Conservation (phyloP, 2,113 vertebrate genomes). For the Andinoacara biseriatus region DNA sequence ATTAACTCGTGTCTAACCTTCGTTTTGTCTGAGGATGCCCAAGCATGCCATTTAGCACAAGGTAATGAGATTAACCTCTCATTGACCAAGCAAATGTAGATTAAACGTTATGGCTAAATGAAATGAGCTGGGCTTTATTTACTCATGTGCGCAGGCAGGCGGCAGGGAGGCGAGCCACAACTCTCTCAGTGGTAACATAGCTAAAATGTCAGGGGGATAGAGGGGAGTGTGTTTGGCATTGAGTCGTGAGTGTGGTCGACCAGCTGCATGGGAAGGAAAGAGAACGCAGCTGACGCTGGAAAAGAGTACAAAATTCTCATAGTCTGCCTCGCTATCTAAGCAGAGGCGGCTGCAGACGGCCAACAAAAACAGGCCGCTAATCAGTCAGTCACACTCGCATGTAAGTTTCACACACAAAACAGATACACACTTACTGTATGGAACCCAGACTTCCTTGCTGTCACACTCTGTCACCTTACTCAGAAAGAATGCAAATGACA, state of each 20-base stretch:
- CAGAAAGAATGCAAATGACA: slow-evolving; percentile 29
- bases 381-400: slow-evolving; percentile 59
- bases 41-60: slow-evolving; percentile 67
- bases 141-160: slow-evolving; percentile 52
- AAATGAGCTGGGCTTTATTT: slow-evolving; percentile 71
- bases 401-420: slow-evolving; percentile 21
- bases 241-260: slow-evolving; percentile 54
- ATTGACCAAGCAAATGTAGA: slow-evolving; percentile 68
- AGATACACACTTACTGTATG: background rate
- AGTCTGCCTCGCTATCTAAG: slow-evolving; percentile 23
- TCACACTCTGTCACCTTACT: background rate
- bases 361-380: slow-evolving; percentile 60
- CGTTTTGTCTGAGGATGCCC: slow-evolving; percentile 66
- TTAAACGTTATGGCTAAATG: slow-evolving; percentile 66
- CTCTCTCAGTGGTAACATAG: slow-evolving; percentile 68
- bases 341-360: slow-evolving; percentile 46
- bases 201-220: slow-evolving; percentile 72
- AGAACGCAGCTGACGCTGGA: slow-evolving; percentile 35
- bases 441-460: background rate
- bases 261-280: slow-evolving; percentile 59
- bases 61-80: slow-evolving; percentile 74
- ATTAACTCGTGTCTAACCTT: slow-evolving; percentile 71
- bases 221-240: slow-evolving; percentile 61
- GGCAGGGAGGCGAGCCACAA: slow-evolving; percentile 63
- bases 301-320: slow-evolving; percentile 54